Conservation (phyloP, 2,797 vertebrate species). For the Bufotes viridis region DNA sequence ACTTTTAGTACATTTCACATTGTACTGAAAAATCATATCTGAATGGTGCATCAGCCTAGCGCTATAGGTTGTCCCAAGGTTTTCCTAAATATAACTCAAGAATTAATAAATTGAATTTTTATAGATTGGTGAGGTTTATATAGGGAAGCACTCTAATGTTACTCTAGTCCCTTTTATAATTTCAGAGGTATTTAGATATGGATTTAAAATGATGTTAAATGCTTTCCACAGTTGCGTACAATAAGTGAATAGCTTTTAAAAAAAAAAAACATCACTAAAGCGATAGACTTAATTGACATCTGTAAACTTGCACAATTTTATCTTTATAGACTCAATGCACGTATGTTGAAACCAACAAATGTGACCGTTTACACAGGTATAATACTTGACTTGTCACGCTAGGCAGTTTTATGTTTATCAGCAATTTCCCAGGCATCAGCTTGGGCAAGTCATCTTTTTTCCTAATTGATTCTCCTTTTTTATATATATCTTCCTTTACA, state of each 20-base stretch:
- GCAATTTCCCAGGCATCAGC: constrained; percentile 10
- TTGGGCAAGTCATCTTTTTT: constrained; percentile 23
- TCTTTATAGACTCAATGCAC: background rate
- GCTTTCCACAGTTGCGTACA: background rate
- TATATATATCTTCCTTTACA: constrained; percentile 7
- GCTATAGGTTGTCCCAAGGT: background rate
- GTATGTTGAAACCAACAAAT: background rate
- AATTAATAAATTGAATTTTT: background rate
- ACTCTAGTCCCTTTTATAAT: background rate
- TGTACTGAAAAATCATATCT: no score
- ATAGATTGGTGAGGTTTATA: background rate
- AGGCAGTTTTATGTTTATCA: constrained; percentile 7
- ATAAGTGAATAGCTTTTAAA: background rate
- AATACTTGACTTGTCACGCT: background rate
- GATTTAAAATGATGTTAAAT: background rate
- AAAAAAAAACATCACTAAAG: background rate
- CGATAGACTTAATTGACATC: background rate
- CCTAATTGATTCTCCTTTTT: constrained; percentile 17
- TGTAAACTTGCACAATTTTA: background rate
- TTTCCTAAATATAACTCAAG: background rate
- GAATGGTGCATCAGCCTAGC: no score
- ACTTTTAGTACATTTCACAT: no score
- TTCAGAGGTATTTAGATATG: background rate
- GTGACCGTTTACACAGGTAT: constrained; percentile 8
- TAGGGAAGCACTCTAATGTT: background rate